Evolutionary conservation across 2,888 invertebrate species (phyloP).

Genomic region (Malacosoma neustria): DNA sequence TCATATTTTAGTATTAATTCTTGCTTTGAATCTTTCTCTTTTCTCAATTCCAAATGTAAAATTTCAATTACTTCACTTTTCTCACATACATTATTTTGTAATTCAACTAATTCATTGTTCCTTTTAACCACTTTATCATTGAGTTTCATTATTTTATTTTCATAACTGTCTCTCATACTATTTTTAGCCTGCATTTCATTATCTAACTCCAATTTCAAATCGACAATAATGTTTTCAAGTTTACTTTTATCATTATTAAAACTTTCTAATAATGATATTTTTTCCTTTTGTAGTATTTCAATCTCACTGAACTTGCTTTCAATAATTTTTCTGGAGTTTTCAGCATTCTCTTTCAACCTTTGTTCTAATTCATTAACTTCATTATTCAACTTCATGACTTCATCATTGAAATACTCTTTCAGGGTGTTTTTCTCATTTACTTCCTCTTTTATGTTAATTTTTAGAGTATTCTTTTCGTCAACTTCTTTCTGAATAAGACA

Average conservation of each 20-base stretch:
- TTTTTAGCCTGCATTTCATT: slow-evolving; percentile 37
- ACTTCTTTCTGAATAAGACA: not conserved
- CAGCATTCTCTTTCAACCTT: slow-evolving; percentile 36
- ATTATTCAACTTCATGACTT: slow-evolving; percentile 45
- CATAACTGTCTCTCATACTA: slow-evolving; percentile 45
- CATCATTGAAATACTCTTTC: slow-evolving; percentile 34
- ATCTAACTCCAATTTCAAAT: slow-evolving; percentile 36
- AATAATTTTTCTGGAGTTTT: slow-evolving; percentile 31
- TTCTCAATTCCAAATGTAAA: slow-evolving; percentile 35
- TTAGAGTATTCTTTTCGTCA: slow-evolving; percentile 35
- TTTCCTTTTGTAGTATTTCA: slow-evolving; percentile 51
- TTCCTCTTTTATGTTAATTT: slow-evolving; percentile 53
- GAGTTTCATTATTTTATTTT: slow-evolving; percentile 47
- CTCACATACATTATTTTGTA: slow-evolving; percentile 47
- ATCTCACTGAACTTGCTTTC: slow-evolving; percentile 47
- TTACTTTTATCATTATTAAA: slow-evolving; percentile 46
- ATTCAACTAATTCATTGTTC: slow-evolving; percentile 55
- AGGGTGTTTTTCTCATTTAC: slow-evolving; percentile 43
- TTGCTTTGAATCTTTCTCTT: slow-evolving; percentile 32
- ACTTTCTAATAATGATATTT: slow-evolving; percentile 42
- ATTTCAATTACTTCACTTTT: slow-evolving; percentile 48
- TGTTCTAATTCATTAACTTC: slow-evolving; percentile 52
- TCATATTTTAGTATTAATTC: slow-evolving; percentile 31
- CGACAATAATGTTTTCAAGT: slow-evolving; percentile 33
- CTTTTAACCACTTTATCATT: slow-evolving; percentile 56